Evolutionary conservation across 35 echinoderm and acorn worm genomes (phyloP).

Genomic region (Apostichopus parvimensis): DNA sequence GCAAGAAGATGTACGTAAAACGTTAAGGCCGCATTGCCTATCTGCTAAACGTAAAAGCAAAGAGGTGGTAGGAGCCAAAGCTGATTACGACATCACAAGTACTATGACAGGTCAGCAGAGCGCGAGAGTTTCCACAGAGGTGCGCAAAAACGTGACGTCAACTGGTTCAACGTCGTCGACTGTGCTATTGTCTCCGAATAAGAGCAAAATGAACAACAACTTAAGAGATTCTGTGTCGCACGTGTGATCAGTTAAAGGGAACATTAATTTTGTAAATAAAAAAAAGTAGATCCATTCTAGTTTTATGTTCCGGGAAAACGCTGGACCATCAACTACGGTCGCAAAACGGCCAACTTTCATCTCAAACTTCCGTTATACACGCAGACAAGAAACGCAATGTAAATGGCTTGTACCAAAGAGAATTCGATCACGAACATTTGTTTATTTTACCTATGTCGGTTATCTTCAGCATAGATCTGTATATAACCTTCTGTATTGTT

Average conservation of each 20-base stretch:
- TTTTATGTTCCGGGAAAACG: too few relatives aligned
- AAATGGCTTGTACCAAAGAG: too few relatives aligned
- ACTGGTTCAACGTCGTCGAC: slow-evolving; percentile 24
- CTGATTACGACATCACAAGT: slow-evolving; percentile 43
- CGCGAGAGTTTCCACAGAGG: background rate
- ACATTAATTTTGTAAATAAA: too few relatives aligned
- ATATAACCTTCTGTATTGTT: too few relatives aligned
- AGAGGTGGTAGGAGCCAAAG: slow-evolving; percentile 45
- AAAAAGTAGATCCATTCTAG: too few relatives aligned
- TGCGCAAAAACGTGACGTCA: slow-evolving; percentile 20
- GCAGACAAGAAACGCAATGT: too few relatives aligned
- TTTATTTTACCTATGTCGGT: too few relatives aligned
- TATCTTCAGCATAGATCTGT: too few relatives aligned
- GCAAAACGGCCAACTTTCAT: too few relatives aligned
- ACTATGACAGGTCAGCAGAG: slow-evolving; percentile 1
- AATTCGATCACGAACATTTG: too few relatives aligned
- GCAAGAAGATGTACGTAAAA: slow-evolving; percentile 61
- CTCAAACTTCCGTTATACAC: too few relatives aligned
- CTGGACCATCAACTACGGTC: too few relatives aligned
- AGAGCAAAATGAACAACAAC: background rate
- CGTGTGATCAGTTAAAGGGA: background rate
- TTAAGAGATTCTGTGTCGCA: background rate
- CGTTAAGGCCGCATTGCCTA: background rate
- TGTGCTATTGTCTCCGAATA: background rate
- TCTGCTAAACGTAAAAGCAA: slow-evolving; percentile 27